Base-by-base conservation (phyloP, 2,797 vertebrate species). In the Poeciliopsis presidionis region DNA sequence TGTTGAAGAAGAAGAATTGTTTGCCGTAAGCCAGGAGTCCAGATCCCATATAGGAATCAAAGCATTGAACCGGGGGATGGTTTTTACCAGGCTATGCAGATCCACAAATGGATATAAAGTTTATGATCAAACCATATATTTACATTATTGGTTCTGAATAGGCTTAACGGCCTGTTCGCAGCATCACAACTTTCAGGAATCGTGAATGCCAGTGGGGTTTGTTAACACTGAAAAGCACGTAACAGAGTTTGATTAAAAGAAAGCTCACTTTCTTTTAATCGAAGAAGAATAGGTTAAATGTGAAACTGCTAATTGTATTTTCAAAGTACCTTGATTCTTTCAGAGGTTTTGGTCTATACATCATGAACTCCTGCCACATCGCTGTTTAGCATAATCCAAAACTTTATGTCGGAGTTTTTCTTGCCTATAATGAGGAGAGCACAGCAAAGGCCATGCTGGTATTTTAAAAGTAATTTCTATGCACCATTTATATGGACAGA, bases 401-500 rank as follows among this genome's bases (percentile, higher is more conserved):
- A 63, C 80, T 78, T 81, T 85, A 81, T 88, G 72, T 81, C 77
- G 80, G 74, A 53, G 73, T 73, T 83, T 77, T 57, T 82, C 77
- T 86, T 84, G 84, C 84, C 73, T 90, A 75, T 91, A 89, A 93
- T 88, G 89, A 92, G 76, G 25, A 75, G 69, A 86, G 76, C 80
- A 79, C 81, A 84, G 74, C 74, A 90, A 90, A 92, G 86, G 90
- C 78, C 89, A 92, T 86, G 18, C 49, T 30, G 76, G 76, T 53
- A 76, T 88, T 91, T 80, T 86, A 92, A 94, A 94, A 90, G 86
- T 87, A 88, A 94, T 91, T 91, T 81, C 82, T 65, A 90, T 86
- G 86, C 84, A 87, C 83, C 85, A 86, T 88, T 92, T 89, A 89
- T 88, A 93, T 7, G 70, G 78, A 90, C 82, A 81, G 81, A 77